Base-by-base conservation (phyloP, 2,888 invertebrate species). In the Trichopoda pennipes region DNA sequence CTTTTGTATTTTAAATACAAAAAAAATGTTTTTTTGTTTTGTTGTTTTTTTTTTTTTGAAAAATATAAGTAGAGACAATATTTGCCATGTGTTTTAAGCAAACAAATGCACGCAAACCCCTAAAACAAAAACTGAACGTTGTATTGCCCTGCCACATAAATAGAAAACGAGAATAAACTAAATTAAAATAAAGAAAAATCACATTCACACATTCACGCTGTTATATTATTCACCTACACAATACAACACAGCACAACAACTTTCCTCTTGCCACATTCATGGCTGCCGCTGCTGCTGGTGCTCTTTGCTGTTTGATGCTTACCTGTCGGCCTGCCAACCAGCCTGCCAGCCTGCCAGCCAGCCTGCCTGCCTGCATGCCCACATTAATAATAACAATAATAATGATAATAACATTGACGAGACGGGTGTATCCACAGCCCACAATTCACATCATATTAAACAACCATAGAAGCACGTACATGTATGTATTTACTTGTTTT, bases 61-160 rank as follows among this genome's bases (percentile, higher is more conserved):
- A 56, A 58, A 70, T n/a, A 1, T 38, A 38, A 38, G 38, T 1
- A 38, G 10, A 12, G 10, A 28, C 28, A 28, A 28, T 60, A 72
- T 58, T 64, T 38, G 73, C 28, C 53, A 55, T 61, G 60, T 82
- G 58, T 74, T 77, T 75, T 58, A 78, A 63, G 42, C 10, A 23
- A 69, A 60, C 28, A 75, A 81, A 61, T 61, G 79, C 79, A 82
- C 75, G 78, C 82, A 68, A 81, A 79, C 66, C 82, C 75, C 82
- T 75, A 82, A 49, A 79, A 74, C 55, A 68, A 68, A 61, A 68
- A 23, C 21, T 66, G 16, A 47, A 55, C 17, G 21, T 63, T 77
- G 49, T 70, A 23, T 70, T 61, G 47, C 28, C 60, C 53, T 35
- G 56, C 53, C 64, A 53, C 44, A 78, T 17, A 53, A 64, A 49